Percentiles rank a stretch among this genome's conserved stretches.
These are phyloP conservation scores for Talpa occidentalis DNA, from an alignment of 2,113 vertebrate species.

Conservation along the genomic window DNA sequence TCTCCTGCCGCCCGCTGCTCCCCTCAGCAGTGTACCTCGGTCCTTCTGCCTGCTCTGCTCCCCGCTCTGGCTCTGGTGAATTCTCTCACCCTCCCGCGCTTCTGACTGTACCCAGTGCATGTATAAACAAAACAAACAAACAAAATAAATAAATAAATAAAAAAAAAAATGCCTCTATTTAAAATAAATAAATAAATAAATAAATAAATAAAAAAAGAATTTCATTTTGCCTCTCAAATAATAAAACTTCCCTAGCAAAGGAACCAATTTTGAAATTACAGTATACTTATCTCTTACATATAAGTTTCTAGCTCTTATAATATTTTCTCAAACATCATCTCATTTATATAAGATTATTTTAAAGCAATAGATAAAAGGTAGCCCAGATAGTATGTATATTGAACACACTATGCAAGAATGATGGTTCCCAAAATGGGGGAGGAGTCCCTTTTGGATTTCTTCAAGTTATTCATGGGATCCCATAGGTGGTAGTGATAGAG, in stretches of 20 bases:
- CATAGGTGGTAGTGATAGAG: neutral
- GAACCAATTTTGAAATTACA: neutral
- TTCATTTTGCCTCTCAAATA: neutral
- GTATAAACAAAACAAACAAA: no score
- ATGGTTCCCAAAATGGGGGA: neutral
- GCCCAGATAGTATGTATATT: neutral
- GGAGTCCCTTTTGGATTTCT: neutral
- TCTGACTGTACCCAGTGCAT: no score
- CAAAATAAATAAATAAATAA: no score
- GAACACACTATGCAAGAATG: neutral
- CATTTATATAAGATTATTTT: conserved; percentile 13
- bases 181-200: no score
- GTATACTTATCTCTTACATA: neutral
- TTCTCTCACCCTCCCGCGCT: no score
- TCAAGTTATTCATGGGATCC: neutral
- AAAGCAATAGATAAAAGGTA: conserved; percentile 36
- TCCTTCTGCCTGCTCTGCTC: no score
- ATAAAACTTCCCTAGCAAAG: neutral
- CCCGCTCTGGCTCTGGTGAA: no score
- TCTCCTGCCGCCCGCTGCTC: no score
- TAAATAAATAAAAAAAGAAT: neutral
- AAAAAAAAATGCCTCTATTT: no score
- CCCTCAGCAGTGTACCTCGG: no score
- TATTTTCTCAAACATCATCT: conserved; percentile 36
- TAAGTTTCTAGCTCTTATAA: conserved; percentile 40